Evolutionary conservation across 2,888 invertebrate species (phyloP).

Genomic region (Synanthedon formicaeformis): DNA sequence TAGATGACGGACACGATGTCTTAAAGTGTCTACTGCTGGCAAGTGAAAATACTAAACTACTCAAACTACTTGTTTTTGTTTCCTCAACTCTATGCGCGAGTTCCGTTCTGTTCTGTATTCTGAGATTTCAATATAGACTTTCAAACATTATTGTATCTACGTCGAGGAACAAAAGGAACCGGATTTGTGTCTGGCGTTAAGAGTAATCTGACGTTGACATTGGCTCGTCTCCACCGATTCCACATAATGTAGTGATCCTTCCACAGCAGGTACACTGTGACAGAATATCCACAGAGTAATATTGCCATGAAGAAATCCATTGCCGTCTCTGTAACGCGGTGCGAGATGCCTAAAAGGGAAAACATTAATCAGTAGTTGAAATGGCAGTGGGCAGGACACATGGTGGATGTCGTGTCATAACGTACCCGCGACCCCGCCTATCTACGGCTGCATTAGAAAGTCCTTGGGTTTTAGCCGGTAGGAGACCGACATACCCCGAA

Average conservation of each 20-base stretch:
- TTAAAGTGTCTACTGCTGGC: too few species aligned
- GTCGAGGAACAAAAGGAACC: slow-evolving; percentile 51
- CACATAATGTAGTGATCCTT: slow-evolving; percentile 77
- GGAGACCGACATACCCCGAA: too few species aligned
- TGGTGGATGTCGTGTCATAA: too few species aligned
- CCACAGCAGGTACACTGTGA: slow-evolving; percentile 73
- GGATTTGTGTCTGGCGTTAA: slow-evolving; percentile 64
- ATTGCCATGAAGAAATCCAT: slow-evolving; percentile 74
- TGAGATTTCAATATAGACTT: not conserved
- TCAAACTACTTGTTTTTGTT: too few species aligned
- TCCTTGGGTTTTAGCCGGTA: too few species aligned
- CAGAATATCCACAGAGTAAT: slow-evolving; percentile 73
- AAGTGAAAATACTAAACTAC: too few species aligned
- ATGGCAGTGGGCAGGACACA: too few species aligned
- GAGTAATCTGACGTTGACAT: slow-evolving; percentile 73
- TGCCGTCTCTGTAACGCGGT: slow-evolving; percentile 71
- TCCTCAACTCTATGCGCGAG: too few species aligned
- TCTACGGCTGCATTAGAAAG: too few species aligned
- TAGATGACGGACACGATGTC: too few species aligned
- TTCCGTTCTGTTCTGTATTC: not conserved
- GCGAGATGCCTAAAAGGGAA: slow-evolving; percentile 51
- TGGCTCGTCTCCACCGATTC: slow-evolving; percentile 77
- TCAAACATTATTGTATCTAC: slow-evolving; percentile 53
- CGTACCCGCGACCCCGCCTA: too few species aligned
- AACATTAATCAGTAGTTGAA: not conserved